Evolutionary conservation across 2,888 invertebrate genomes (phyloP).

Genomic region (Drosophila demipolita): DNA sequence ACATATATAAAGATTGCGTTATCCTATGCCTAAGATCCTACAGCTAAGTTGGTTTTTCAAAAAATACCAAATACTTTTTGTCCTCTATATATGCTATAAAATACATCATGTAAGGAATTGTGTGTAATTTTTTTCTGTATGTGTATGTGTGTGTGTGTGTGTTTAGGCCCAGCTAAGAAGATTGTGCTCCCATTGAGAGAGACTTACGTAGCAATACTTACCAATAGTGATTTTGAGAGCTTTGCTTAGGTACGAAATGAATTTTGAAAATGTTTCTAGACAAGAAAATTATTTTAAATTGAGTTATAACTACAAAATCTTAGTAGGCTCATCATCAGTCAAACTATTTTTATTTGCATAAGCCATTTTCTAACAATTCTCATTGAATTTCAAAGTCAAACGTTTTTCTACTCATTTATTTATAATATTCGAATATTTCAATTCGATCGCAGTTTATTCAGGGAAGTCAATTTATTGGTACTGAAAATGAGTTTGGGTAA

Average conservation of each 20-base stretch:
- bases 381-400: not conserved
- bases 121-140: constrained; percentile 13
- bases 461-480: too few species aligned
- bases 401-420: not conserved
- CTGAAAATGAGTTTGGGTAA: constrained; percentile 22
- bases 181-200: too few species aligned
- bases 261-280: not conserved
- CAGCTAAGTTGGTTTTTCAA: not conserved
- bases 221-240: constrained; percentile 34
- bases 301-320: not conserved
- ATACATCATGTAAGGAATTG: constrained; percentile 37
- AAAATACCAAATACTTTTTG: constrained; percentile 3
- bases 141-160: not conserved
- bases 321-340: not conserved
- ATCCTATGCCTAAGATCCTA: not conserved
- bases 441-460: not conserved
- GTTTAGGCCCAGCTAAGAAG: constrained; percentile 30
- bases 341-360: not conserved
- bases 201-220: constrained; percentile 9
- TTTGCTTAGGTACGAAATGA: not conserved
- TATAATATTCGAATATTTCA: not conserved
- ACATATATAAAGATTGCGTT: not conserved
- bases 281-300: not conserved
- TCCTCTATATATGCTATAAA: constrained; percentile 42
- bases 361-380: not conserved